Conservation (phyloP, 2,113 vertebrate species). For the Hemiprocne comata region DNA sequence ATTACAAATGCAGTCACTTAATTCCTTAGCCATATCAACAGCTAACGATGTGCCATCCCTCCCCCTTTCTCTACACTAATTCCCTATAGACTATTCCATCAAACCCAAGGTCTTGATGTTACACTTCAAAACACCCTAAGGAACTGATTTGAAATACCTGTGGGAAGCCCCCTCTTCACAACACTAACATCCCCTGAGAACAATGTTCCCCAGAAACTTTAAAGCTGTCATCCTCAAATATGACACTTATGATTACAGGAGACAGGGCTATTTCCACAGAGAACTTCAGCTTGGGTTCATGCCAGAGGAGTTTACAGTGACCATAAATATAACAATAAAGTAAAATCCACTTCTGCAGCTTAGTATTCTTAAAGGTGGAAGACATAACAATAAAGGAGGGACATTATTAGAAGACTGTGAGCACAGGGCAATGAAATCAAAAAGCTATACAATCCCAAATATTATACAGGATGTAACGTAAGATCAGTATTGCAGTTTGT, state of each 20-base stretch:
- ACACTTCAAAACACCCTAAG: background rate
- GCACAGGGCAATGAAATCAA: background rate
- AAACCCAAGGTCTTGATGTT: background rate
- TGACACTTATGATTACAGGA: background rate
- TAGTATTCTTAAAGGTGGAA: background rate
- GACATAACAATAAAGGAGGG: background rate
- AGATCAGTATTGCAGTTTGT: background rate
- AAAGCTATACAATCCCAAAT: background rate
- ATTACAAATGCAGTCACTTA: background rate
- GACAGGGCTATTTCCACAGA: background rate
- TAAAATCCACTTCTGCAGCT: background rate
- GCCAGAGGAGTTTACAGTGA: background rate
- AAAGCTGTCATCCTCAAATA: constrained; percentile 25
- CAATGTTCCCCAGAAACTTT: background rate
- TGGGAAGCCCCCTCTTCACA: background rate
- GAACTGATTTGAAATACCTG: background rate
- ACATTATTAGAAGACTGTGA: background rate
- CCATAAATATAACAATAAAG: background rate
- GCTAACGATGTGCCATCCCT: background rate
- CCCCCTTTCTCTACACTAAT: background rate
- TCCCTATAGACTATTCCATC: background rate
- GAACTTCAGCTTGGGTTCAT: background rate
- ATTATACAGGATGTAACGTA: background rate
- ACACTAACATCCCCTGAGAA: background rate
- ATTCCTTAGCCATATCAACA: background rate